These are phyloP conservation scores for Drosophila busckii DNA, from an alignment of 1,140 invertebrate genomes.

Conservation along the genomic window DNA sequence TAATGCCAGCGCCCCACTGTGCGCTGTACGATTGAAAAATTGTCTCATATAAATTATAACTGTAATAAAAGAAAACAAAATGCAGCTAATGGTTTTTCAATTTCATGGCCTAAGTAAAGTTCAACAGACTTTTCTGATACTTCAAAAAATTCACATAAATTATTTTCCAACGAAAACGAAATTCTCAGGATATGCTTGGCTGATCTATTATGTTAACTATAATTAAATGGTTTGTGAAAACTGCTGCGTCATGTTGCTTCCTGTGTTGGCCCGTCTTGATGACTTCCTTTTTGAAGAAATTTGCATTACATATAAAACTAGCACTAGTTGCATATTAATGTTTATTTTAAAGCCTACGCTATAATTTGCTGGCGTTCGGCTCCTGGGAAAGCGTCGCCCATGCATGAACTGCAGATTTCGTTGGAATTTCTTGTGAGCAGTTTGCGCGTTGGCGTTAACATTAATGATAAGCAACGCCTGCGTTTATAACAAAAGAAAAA, in stretches of 20 bases:
- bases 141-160: constrained; percentile 25
- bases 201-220: constrained; percentile 37
- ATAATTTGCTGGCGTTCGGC: constrained; percentile 47
- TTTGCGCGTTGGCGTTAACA: constrained; percentile 71
- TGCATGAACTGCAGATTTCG: constrained; percentile 61
- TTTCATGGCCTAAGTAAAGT: no score
- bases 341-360: constrained; percentile 30
- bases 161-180: constrained; percentile 62
- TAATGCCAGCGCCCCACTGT: constrained; percentile 47
- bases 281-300: constrained; percentile 53
- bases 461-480: constrained; percentile 55
- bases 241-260: constrained; percentile 56
- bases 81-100: constrained; percentile 59
- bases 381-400: constrained; percentile 62
- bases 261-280: constrained; percentile 21
- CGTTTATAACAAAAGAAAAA: constrained; percentile 24
- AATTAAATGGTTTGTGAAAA: constrained; percentile 65
- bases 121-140: no score
- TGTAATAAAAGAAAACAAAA: constrained; percentile 53
- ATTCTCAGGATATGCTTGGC: constrained; percentile 60
- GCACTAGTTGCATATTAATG: constrained; percentile 1
- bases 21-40: constrained; percentile 58
- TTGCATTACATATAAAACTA: constrained; percentile 41
- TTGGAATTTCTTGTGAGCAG: constrained; percentile 62
- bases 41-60: constrained; percentile 74